Conservation (phyloP, 2,888 invertebrate species). For the Sphecodes monilicornis region DNA sequence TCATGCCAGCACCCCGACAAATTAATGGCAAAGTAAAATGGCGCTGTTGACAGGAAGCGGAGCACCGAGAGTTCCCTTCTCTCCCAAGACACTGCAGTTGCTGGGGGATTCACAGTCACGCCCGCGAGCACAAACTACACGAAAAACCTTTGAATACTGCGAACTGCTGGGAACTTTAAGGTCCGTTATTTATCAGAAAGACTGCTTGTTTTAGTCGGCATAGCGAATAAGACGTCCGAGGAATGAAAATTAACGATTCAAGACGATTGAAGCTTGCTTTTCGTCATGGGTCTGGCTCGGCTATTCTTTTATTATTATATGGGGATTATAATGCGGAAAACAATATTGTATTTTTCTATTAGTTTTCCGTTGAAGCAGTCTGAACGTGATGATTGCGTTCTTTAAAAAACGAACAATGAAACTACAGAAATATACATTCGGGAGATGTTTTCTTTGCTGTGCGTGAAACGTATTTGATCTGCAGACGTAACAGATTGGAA, state of each 20-base stretch:
- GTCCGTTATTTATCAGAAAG: constrained; percentile 7
- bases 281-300: too few relatives aligned
- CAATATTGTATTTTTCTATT: not conserved
- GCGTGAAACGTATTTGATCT: not conserved
- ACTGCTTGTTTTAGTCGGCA: not conserved
- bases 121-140: constrained; percentile 3
- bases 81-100: not conserved
- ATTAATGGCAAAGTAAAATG: constrained; percentile 17
- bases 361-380: not conserved
- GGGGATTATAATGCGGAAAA: not conserved
- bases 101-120: not conserved
- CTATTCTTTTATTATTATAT: not conserved
- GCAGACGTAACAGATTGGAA: constrained; percentile 8
- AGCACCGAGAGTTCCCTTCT: not conserved
- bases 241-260: not conserved
- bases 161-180: not conserved
- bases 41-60: not conserved
- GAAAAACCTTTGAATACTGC: constrained; percentile 6
- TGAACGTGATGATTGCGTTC: not conserved
- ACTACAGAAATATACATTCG: not conserved
- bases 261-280: constrained; percentile 4
- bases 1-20: not conserved
- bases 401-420: not conserved
- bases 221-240: not conserved
- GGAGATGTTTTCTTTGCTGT: not conserved